Conservation (phyloP, 1,140 invertebrate genomes). For the Hestina assimilis region DNA sequence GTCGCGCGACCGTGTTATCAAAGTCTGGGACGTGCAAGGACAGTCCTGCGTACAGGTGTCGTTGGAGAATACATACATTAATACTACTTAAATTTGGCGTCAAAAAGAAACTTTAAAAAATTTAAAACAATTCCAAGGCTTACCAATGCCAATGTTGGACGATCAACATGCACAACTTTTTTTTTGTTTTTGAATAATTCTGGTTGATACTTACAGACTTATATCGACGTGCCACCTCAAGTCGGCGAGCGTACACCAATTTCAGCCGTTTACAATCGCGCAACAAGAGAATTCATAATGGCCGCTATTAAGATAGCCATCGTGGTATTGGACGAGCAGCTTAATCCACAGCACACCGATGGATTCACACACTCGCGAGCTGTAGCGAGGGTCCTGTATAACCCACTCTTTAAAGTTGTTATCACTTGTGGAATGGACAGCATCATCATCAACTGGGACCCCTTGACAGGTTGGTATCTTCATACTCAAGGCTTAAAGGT, state of each 20-base stretch:
- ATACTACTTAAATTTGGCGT: too few species aligned
- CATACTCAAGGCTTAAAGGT: background rate
- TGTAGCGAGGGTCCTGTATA: constrained; percentile 83
- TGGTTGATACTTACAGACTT: constrained; percentile 73
- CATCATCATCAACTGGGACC: constrained; percentile 86
- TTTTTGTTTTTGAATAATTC: too few species aligned
- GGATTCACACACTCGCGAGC: constrained; percentile 83
- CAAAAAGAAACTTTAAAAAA: too few species aligned
- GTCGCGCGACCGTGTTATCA: constrained; percentile 82
- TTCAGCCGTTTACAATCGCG: constrained; percentile 81
- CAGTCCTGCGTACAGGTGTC: constrained; percentile 80
- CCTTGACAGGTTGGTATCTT: constrained; percentile 74
- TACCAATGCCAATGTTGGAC: too few species aligned
- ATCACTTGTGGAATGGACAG: constrained; percentile 85
- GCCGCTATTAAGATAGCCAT: constrained; percentile 80
- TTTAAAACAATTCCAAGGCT: too few species aligned
- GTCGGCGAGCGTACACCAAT: constrained; percentile 80
- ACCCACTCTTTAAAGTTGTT: constrained; percentile 83
- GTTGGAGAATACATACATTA: background rate
- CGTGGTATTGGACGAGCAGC: constrained; percentile 80
- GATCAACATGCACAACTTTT: too few species aligned
- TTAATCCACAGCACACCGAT: constrained; percentile 82
- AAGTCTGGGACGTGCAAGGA: constrained; percentile 83
- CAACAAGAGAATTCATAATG: constrained; percentile 82
- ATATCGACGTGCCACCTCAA: constrained; percentile 79